These are phyloP conservation scores for Lepidochrysops patricia DNA, from an alignment of 2,888 invertebrate species.

Conservation along the genomic window DNA sequence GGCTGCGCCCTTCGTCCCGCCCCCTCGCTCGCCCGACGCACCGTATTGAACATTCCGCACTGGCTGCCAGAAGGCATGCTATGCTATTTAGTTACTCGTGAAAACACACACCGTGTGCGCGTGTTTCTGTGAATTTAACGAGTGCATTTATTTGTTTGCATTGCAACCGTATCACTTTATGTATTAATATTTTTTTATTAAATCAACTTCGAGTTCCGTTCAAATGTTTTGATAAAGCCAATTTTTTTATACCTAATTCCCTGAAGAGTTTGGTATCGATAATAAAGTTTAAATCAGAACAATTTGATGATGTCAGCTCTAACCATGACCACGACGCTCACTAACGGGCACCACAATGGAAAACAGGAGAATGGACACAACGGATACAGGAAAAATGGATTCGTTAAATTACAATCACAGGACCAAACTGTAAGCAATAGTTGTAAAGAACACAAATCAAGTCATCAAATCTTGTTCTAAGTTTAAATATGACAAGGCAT, in stretches of 20 bases:
- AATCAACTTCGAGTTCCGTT: not conserved
- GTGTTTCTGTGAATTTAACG: conserved; percentile 3
- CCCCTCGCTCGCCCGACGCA: conserved; percentile 38
- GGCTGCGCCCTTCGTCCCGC: conserved; percentile 28
- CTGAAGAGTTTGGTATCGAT: conserved; percentile 13
- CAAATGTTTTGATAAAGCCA: not conserved
- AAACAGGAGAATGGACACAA: conserved; percentile 50
- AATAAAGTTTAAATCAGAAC: conserved; percentile 16
- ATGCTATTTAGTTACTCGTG: not conserved
- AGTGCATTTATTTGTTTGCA: conserved; percentile 9
- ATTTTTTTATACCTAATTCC: not conserved
- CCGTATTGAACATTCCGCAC: conserved; percentile 37
- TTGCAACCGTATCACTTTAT: not conserved
- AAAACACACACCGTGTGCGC: not conserved
- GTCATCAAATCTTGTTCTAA: not conserved
- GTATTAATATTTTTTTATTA: not conserved
- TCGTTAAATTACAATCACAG: conserved; percentile 39
- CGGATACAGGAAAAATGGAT: conserved; percentile 60
- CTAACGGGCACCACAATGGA: conserved; percentile 52
- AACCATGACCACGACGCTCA: conserved; percentile 58
- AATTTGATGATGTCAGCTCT: conserved; percentile 49
- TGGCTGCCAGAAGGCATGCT: conserved; percentile 22
- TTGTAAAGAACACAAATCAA: not conserved
- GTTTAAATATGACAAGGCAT: not conserved
- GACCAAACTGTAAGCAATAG: conserved; percentile 45